These are phyloP conservation scores for Rhabdornis inornatus DNA, from an alignment of 2,113 vertebrate species.

Conservation along the genomic window DNA sequence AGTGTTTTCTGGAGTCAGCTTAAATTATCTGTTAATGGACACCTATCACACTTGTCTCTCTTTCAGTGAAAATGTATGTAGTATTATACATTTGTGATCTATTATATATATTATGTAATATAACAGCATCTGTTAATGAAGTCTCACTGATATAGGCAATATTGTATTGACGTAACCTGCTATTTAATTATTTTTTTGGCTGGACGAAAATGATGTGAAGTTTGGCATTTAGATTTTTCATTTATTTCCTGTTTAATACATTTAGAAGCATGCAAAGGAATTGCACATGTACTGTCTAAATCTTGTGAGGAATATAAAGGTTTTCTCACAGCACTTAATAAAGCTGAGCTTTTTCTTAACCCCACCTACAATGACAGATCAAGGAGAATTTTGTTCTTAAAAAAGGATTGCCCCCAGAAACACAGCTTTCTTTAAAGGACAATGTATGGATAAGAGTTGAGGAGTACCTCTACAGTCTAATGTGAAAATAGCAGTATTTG, in stretches of 20 bases:
- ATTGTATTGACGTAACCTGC: background rate
- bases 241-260: background rate
- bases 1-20: background rate
- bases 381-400: background rate
- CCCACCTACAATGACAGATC: background rate
- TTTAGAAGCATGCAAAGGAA: background rate
- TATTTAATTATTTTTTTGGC: background rate
- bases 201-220: background rate
- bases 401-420: background rate
- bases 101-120: background rate
- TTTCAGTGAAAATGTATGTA: background rate
- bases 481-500: background rate
- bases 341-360: constrained; percentile 13
- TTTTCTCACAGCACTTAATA: background rate
- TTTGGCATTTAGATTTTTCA: background rate
- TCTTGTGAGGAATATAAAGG: background rate
- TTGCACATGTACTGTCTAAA: background rate
- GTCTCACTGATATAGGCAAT: background rate
- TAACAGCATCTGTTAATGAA: background rate
- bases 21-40: background rate
- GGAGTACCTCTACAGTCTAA: background rate
- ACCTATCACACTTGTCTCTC: background rate
- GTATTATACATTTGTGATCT: too few relatives aligned
- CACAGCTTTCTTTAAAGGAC: background rate
- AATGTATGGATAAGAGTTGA: background rate